These are phyloP conservation scores for Lomographa bimaculata DNA, from an alignment of 2,888 invertebrate species.

Conservation along the genomic window DNA sequence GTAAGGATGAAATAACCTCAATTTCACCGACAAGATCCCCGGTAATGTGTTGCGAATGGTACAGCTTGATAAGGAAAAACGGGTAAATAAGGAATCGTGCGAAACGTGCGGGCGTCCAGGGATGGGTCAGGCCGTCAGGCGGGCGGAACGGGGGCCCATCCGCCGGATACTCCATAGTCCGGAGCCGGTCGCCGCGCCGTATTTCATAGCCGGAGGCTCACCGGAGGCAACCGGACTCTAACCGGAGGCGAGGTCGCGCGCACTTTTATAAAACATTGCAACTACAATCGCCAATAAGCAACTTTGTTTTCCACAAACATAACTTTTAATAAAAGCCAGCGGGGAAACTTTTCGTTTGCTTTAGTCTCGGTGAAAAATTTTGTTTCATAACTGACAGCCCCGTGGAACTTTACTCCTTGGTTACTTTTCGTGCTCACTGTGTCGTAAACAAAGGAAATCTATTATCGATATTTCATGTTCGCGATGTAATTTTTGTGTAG, in stretches of 20 bases:
- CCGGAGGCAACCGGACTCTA: conserved; percentile 15
- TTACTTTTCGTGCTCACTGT: conserved; percentile 1
- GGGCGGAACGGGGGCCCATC: conserved; percentile 42
- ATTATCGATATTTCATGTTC: conserved; percentile 3
- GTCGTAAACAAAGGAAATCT: background rate
- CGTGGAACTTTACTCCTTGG: conserved; percentile 12
- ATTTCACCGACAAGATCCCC: conserved; percentile 64
- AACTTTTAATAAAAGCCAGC: conserved; percentile 37
- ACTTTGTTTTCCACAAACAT: conserved; percentile 34
- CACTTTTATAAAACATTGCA: conserved; percentile 57
- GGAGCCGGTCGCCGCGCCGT: conserved; percentile 43
- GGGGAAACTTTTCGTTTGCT: conserved; percentile 24
- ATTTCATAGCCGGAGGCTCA: conserved; percentile 48
- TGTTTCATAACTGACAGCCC: conserved; percentile 15
- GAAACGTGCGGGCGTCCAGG: conserved; percentile 53
- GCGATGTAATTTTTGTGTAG: conserved; percentile 3
- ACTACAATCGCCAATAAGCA: conserved; percentile 39
- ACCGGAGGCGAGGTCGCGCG: conserved; percentile 29
- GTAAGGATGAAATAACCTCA: conserved; percentile 55
- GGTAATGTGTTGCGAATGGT: conserved; percentile 75
- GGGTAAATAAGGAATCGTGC: conserved; percentile 75
- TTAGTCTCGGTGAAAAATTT: conserved; percentile 13
- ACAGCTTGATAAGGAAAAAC: conserved; percentile 78
- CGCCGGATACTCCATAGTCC: conserved; percentile 60
- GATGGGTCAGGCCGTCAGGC: conserved; percentile 59